phyloP scores from a whole-genome alignment of 2,797 vertebrate genomes.

The Hylomyscus alleni region DNA sequence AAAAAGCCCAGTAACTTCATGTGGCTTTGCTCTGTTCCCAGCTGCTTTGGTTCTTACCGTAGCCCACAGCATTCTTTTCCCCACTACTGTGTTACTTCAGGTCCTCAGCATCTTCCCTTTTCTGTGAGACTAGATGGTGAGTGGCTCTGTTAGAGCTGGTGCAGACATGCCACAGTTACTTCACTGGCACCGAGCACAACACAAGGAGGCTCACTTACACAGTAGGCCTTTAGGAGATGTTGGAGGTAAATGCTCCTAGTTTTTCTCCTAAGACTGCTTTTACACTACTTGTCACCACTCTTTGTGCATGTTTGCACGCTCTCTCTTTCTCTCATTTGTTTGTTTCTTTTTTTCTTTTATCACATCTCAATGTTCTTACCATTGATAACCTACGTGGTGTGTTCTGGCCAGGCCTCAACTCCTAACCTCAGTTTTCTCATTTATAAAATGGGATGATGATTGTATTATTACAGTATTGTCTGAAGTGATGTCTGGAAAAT shows the following conservation, averaged over 20 bases:
- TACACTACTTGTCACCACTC: not conserved
- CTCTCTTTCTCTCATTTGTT: not conserved
- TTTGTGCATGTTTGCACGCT: not conserved
- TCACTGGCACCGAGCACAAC: not conserved
- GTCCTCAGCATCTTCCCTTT: not conserved
- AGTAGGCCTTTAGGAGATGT: not conserved
- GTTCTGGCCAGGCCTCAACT: not conserved
- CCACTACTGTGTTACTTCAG: not conserved
- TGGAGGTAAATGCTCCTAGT: not conserved
- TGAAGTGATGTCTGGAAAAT: not conserved
- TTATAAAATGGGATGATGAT: not conserved
- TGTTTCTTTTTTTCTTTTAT: not conserved
- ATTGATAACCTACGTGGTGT: not conserved
- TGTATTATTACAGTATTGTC: not conserved
- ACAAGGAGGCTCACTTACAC: not conserved
- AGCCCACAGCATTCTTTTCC: not conserved
- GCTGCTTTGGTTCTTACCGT: not conserved
- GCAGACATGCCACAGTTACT: not conserved
- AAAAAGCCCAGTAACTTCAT: not conserved
- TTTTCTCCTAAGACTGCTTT: constrained; percentile 26
- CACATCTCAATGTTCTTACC: not conserved
- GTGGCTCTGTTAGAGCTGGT: not conserved
- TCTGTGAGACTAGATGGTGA: not conserved
- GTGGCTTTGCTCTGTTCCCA: not conserved
- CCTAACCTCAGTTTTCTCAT: constrained; percentile 31